Evolutionary conservation across 2,113 vertebrate species (phyloP).

Genomic region (Sinocyclocheilus rhinocerous): DNA sequence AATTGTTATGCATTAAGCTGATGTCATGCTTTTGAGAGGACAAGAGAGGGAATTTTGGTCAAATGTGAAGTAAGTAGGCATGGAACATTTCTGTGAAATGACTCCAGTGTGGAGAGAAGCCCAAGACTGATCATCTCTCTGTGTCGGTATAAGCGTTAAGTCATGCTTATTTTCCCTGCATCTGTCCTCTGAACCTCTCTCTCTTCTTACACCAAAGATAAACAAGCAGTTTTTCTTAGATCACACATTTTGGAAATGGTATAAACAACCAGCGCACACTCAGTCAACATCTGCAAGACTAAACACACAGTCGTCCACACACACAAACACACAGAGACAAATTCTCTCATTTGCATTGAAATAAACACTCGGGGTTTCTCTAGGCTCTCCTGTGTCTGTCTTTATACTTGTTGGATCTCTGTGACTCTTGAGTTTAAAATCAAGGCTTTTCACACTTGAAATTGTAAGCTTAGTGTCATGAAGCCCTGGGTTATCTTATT

Average conservation of each 20-base stretch:
- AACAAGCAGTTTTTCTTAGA: constrained; percentile 22
- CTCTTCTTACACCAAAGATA: constrained; percentile 23
- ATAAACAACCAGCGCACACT: constrained; percentile 25
- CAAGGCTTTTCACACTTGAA: not conserved
- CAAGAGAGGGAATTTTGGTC: not conserved
- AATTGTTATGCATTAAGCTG: not conserved
- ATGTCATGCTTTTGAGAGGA: not conserved
- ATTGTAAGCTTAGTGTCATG: not conserved
- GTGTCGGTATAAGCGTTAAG: not conserved
- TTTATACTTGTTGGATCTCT: not conserved
- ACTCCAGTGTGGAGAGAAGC: not conserved
- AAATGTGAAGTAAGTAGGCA: not conserved
- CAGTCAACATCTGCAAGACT: constrained; percentile 10
- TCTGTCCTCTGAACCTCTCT: not conserved
- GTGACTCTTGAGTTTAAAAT: not conserved
- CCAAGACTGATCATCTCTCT: not conserved
- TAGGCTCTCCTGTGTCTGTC: not conserved
- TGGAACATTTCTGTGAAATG: not conserved
- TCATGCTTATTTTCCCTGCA: not conserved
- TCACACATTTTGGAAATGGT: constrained; percentile 16
- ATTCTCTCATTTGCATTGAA: constrained; percentile 6
- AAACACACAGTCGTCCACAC: constrained; percentile 13
- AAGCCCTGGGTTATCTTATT: not conserved
- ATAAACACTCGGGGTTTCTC: not conserved
- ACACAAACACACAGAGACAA: constrained; percentile 2